phyloP scores from a whole-genome alignment of 2,113 vertebrate genomes.

The Pleuronectes platessa region DNA sequence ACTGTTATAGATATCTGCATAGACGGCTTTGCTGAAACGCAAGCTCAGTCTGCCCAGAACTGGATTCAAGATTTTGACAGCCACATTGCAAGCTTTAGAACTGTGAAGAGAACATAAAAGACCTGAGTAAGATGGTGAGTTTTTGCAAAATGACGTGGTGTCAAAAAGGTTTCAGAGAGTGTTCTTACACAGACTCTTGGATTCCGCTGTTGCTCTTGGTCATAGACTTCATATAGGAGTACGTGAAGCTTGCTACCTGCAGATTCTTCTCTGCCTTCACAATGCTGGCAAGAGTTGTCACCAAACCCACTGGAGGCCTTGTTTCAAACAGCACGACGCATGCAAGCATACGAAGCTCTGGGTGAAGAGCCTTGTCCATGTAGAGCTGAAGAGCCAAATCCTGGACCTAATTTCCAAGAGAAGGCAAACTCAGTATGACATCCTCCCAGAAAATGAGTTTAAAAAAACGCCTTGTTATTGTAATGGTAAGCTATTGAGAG shows the following conservation, averaged over 20 bases:
- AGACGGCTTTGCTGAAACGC: conserved; percentile 84
- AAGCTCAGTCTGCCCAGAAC: conserved; percentile 78
- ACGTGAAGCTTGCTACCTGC: conserved; percentile 87
- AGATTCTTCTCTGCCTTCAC: conserved; percentile 81
- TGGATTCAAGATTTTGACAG: conserved; percentile 83
- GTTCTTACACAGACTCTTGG: conserved; percentile 82
- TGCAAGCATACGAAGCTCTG: conserved; percentile 85
- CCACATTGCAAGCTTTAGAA: conserved; percentile 85
- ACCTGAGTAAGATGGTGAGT: background rate
- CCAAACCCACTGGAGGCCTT: conserved; percentile 79
- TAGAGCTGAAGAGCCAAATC: conserved; percentile 83
- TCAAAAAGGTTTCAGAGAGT: background rate
- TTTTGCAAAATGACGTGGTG: background rate
- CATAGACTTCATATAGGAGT: conserved; percentile 87
- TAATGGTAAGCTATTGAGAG: no score
- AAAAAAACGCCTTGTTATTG: background rate
- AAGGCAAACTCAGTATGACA: conserved; percentile 19
- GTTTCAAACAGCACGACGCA: conserved; percentile 86
- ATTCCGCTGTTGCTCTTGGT: conserved; percentile 77
- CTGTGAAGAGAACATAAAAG: conserved; percentile 69
- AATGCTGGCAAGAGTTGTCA: conserved; percentile 80
- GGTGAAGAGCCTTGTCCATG: conserved; percentile 78
- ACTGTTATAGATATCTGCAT: conserved; percentile 77
- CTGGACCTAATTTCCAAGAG: conserved; percentile 80
- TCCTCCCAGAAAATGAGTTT: background rate